Evolutionary conservation across 2,888 invertebrate genomes (phyloP).

Genomic region (Oscheius myriophilus): DNA sequence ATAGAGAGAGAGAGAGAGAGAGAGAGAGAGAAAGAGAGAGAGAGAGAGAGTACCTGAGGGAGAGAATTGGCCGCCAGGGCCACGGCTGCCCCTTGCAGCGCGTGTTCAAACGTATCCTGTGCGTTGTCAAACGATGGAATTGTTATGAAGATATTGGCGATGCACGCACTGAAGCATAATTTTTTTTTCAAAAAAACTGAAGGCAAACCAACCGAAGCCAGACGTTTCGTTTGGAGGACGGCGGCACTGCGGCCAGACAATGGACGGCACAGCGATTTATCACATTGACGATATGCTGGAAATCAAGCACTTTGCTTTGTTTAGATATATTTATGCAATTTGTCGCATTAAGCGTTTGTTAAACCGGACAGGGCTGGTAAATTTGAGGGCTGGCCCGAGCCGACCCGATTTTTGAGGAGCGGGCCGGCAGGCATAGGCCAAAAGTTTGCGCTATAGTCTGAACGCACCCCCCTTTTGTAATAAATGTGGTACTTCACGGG

Average conservation of each 20-base stretch:
- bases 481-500: too few species aligned
- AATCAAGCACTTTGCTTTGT: neutral
- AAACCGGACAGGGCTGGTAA: too few species aligned
- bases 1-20: too few species aligned
- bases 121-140: conserved; percentile 25
- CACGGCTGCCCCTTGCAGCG: conserved; percentile 37
- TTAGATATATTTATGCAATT: too few species aligned
- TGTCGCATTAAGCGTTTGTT: too few species aligned
- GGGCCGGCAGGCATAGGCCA: too few species aligned
- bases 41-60: conserved; percentile 32
- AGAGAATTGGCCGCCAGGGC: conserved; percentile 41
- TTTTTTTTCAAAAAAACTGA: neutral
- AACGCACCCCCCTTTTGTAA: too few species aligned
- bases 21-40: too few species aligned
- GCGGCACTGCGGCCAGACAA: conserved; percentile 5
- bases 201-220: conserved; percentile 4
- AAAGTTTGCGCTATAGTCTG: too few species aligned
- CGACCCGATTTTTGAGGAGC: too few species aligned
- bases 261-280: conserved; percentile 15
- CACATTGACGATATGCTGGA: conserved; percentile 7
- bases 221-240: conserved; percentile 10
- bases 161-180: conserved; percentile 6
- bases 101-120: conserved; percentile 2
- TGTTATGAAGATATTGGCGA: conserved; percentile 30
- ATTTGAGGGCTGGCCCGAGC: too few species aligned